A percentile compares a stretch with the other conserved stretches of the same genome.
Conservation (phyloP, 2,113 vertebrate species). For the Picathartes gymnocephalus region DNA sequence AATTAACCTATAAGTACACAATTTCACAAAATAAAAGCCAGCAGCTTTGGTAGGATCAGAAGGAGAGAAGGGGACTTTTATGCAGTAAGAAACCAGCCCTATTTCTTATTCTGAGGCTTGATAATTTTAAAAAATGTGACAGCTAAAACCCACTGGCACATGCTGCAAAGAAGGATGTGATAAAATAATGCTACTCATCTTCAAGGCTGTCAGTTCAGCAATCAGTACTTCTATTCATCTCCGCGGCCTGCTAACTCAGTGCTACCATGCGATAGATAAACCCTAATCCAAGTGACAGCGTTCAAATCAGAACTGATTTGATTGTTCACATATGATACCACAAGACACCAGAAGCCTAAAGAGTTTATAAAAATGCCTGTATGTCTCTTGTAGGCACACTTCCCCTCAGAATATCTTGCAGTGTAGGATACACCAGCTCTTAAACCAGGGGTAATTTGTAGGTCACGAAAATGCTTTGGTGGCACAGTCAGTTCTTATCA, state of each 20-base stretch:
- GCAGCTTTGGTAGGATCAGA: neutral
- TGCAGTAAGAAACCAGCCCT: neutral
- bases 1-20: slow-evolving; percentile 26
- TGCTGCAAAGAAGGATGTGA: slow-evolving; percentile 62
- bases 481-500: slow-evolving; percentile 59
- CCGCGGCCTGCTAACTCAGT: slow-evolving; percentile 66
- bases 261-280: slow-evolving; percentile 69
- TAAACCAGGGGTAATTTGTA: slow-evolving; percentile 54
- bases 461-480: slow-evolving; percentile 58
- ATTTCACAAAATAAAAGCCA: slow-evolving; percentile 47
- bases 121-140: slow-evolving; percentile 65
- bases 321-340: slow-evolving; percentile 74
- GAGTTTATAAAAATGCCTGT: slow-evolving; percentile 65
- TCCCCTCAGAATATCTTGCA: slow-evolving; percentile 43
- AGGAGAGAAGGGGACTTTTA: slow-evolving; percentile 6
- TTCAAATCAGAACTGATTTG: slow-evolving; percentile 74
- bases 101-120: slow-evolving; percentile 30
- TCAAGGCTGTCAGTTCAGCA: slow-evolving; percentile 71
- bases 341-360: slow-evolving; percentile 65
- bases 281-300: slow-evolving; percentile 67
- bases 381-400: slow-evolving; percentile 63
- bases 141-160: slow-evolving; percentile 65
- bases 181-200: slow-evolving; percentile 72
- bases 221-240: slow-evolving; percentile 73
- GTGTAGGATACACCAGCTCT: slow-evolving; percentile 44